Percentiles rank a stretch among this genome's conserved stretches.
phyloP scores from a whole-genome alignment of 2,113 vertebrate species.

The Ploceus nigricollis region DNA sequence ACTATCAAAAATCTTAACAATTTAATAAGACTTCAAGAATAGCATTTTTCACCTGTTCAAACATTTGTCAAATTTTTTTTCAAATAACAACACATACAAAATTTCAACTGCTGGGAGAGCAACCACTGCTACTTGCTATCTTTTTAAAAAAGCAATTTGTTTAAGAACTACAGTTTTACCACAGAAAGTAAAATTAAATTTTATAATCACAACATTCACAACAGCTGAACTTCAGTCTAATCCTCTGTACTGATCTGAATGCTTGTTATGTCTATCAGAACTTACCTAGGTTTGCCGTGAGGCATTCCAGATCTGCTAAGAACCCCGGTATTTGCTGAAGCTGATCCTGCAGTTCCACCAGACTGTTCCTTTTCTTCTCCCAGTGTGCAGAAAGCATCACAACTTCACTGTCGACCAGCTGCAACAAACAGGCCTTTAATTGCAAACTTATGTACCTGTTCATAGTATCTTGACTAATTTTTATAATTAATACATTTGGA shows the following conservation, averaged over 20 bases:
- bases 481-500: not conserved
- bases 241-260: not conserved
- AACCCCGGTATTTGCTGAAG: slow-evolving; percentile 86
- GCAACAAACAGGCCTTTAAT: slow-evolving; percentile 18
- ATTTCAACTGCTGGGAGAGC: not conserved
- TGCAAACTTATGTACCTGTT: not conserved
- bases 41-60: not conserved
- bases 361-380: slow-evolving; percentile 83
- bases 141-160: not conserved
- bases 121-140: not conserved
- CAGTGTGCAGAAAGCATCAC: slow-evolving; percentile 94
- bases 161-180: not conserved
- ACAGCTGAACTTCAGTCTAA: not conserved
- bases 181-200: not conserved
- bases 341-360: slow-evolving; percentile 85
- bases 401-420: slow-evolving; percentile 88
- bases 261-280: not conserved
- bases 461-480: not conserved
- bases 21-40: not conserved
- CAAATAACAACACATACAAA: not conserved
- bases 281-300: slow-evolving; percentile 85
- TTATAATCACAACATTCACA: not conserved
- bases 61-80: not conserved
- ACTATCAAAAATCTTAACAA: not conserved
- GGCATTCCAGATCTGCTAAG: slow-evolving; percentile 81